Evolutionary conservation across 1,140 invertebrate genomes (phyloP), one percentile per base, ranked within the genome.

Genomic region (Orius insidiosus): DNA sequence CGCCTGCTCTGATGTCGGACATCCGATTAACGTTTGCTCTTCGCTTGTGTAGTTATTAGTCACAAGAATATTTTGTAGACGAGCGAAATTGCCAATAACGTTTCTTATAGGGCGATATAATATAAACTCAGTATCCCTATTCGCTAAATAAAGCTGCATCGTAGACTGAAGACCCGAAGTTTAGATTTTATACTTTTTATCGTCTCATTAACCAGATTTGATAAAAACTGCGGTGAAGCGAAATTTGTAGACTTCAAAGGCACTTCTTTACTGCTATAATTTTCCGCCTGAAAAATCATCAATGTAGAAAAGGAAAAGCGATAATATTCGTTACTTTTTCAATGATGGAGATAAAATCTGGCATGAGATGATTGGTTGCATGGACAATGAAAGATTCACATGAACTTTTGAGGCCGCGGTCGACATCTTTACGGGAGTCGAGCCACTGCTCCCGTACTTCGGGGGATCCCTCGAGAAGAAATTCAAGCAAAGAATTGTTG

Each of bases 91-190:
- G 41, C 77, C 83, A 9, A 90, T 79, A 3, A 95, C 74, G 59
- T 89, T 90, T 59, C 85, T 82, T 30, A 96, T 84, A 5, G 90
- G 92, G 46, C 88, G 72, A 56, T 95, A 94, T 1, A 97, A 68
- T 59, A 96, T 95, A 55, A 87, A 88, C 61, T 97, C 90, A 0
- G 93, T 97, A 63, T 96, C 92, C 52, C 78, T 75, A 66, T 96
- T 97, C n/a, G 90, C 85, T 11, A 97, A 66, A 63, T 97, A 97
- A 0, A 97, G 68, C 53, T 88, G 79, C 87, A 97, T 90, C 5
- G 80, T 83, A 1, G 79, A 71, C 55, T 93, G 85, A 3, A 96
- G 64, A 3, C 68, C 68, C 0, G 85, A 78, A 94, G 66, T 52
- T 82, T 79, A 1, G 74, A 68, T 63, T 88, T 88, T 16, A 94